Evolutionary conservation across 2,888 invertebrate genomes (phyloP).

Genomic region (Morpho achilles): DNA sequence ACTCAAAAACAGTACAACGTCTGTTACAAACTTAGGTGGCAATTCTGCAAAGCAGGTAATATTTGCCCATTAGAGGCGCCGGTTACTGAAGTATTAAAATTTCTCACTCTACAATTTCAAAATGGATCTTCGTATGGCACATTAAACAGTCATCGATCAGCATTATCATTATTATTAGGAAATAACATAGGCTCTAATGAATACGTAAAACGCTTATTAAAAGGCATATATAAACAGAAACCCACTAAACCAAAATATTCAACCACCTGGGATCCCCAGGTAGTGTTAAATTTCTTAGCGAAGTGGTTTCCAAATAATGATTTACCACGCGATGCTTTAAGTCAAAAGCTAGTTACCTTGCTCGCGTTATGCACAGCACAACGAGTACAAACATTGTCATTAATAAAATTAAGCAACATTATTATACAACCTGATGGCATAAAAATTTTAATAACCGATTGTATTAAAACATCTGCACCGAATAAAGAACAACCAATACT

Average conservation of each 20-base stretch:
- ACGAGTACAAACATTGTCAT: constrained; percentile 27
- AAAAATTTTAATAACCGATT: constrained; percentile 7
- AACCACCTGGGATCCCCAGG: constrained; percentile 32
- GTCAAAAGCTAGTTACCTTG: constrained; percentile 31
- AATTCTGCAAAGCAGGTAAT: constrained; percentile 15
- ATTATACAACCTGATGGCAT: not conserved
- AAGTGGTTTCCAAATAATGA: constrained; percentile 25
- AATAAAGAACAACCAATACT: constrained; percentile 3
- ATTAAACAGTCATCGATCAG: constrained; percentile 33
- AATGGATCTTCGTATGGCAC: constrained; percentile 29
- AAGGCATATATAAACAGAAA: constrained; percentile 32
- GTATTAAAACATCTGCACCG: constrained; percentile 8
- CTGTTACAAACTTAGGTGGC: constrained; percentile 20
- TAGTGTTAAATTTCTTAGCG: constrained; percentile 27
- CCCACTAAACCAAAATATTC: constrained; percentile 32
- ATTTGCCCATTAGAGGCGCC: constrained; percentile 1
- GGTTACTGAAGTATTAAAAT: constrained; percentile 14
- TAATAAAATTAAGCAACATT: constrained; percentile 28
- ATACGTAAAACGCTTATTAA: constrained; percentile 28
- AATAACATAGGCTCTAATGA: constrained; percentile 28
- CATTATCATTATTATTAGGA: constrained; percentile 31
- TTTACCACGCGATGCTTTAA: constrained; percentile 25
- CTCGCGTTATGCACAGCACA: constrained; percentile 32
- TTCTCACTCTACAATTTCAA: constrained; percentile 28
- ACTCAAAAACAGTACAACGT: constrained; percentile 23